These are phyloP conservation scores for Balanococcus diminutus DNA, from an alignment of 2,888 invertebrate genomes.

Conservation along the genomic window DNA sequence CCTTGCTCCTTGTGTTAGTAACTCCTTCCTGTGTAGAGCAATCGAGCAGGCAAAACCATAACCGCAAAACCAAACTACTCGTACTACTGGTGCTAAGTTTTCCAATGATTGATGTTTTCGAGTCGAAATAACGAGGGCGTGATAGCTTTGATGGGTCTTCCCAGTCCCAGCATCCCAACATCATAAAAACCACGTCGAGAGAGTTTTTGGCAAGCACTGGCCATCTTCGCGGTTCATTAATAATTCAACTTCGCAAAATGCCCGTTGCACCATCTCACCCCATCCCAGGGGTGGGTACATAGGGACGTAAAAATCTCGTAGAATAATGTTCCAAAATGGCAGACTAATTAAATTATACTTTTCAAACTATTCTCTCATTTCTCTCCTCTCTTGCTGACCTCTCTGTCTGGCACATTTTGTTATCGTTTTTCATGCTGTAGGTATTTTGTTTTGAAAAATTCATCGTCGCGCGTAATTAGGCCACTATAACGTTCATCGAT, in stretches of 20 bases:
- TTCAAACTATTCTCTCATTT: background rate
- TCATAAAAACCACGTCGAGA: background rate
- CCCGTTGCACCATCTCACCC: background rate
- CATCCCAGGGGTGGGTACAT: background rate
- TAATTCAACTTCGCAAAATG: background rate
- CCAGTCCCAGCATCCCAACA: too few species aligned
- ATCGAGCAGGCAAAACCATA: background rate
- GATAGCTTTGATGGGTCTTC: background rate
- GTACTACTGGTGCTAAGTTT: too few species aligned
- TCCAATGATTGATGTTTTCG: background rate
- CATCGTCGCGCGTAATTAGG: background rate
- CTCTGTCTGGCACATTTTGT: too few species aligned
- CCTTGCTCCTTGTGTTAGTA: too few species aligned
- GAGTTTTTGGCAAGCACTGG: slow-evolving; percentile 3
- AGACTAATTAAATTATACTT: slow-evolving; percentile 14
- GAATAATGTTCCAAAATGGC: background rate
- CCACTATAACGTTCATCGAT: background rate
- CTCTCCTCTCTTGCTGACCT: too few species aligned
- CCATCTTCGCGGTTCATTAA: background rate
- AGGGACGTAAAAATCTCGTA: background rate
- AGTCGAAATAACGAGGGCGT: too few species aligned
- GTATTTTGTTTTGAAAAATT: background rate
- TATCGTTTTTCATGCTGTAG: too few species aligned
- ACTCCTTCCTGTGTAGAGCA: too few species aligned
- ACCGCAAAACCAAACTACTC: background rate